Evolutionary conservation across 2,888 invertebrate genomes (phyloP).

Genomic region (Hetaerina titia): DNA sequence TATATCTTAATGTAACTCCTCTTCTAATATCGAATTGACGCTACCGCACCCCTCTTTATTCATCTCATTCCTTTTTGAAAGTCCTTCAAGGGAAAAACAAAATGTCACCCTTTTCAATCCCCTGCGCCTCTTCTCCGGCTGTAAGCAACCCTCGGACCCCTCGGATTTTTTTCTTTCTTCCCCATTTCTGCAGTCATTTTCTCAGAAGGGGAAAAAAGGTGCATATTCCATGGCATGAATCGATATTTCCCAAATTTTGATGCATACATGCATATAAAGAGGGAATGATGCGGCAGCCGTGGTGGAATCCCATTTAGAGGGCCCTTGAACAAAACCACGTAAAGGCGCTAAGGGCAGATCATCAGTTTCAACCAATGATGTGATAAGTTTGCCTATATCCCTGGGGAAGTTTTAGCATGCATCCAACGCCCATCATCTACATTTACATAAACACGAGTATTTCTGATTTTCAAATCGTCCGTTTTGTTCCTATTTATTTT

Average conservation of each 20-base stretch:
- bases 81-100: background rate
- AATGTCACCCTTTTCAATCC: background rate
- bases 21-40: background rate
- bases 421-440: no score
- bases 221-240: background rate
- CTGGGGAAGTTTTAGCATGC: no score
- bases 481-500: no score
- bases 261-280: background rate
- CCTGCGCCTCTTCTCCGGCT: background rate
- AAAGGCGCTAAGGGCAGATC: background rate
- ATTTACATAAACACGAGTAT: no score
- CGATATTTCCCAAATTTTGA: background rate
- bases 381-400: no score
- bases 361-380: background rate
- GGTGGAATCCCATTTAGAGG: background rate
- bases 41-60: background rate
- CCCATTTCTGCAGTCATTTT: background rate
- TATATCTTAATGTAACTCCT: background rate
- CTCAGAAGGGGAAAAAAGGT: background rate
- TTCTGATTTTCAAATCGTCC: no score
- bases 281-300: background rate
- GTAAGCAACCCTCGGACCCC: background rate
- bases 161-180: background rate
- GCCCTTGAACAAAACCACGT: background rate
- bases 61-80: slow-evolving; percentile 17